Conservation (phyloP, 2,888 invertebrate genomes). For the Drosophila nigricruria region DNA sequence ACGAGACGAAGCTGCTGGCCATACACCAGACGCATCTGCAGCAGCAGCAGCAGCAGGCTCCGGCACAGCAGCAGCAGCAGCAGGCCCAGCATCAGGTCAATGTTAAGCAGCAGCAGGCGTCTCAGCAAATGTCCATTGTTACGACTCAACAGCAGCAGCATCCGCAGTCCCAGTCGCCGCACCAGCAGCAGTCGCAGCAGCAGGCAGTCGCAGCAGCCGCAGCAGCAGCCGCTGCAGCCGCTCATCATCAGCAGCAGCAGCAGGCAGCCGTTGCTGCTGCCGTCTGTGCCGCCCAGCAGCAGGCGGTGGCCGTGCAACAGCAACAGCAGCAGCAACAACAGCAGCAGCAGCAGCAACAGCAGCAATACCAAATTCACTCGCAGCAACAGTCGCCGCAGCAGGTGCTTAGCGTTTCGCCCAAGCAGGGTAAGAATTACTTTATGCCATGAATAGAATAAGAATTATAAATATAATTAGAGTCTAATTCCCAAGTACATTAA, state of each 20-base stretch:
- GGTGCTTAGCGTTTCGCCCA: slow-evolving; percentile 84
- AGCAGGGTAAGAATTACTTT: slow-evolving; percentile 82
- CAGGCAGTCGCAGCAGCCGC: slow-evolving; percentile 79
- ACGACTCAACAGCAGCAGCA: slow-evolving; percentile 80
- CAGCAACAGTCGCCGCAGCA: slow-evolving; percentile 85
- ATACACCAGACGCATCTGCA: slow-evolving; percentile 85
- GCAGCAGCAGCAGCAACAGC: slow-evolving; percentile 65
- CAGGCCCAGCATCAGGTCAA: slow-evolving; percentile 51
- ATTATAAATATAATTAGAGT: slow-evolving; percentile 5
- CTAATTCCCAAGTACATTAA: slow-evolving; percentile 11
- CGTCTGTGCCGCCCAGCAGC: slow-evolving; percentile 82
- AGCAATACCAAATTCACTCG: slow-evolving; percentile 85
- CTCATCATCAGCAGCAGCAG: slow-evolving; percentile 81
- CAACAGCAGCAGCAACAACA: slow-evolving; percentile 80
- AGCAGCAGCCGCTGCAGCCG: slow-evolving; percentile 78
- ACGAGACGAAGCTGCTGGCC: slow-evolving; percentile 85
- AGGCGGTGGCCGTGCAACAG: slow-evolving; percentile 83
- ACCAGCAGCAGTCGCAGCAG: slow-evolving; percentile 77
- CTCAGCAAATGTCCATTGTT: slow-evolving; percentile 79
- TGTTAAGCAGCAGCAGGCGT: slow-evolving; percentile 81
- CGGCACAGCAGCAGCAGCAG: slow-evolving; percentile 71
- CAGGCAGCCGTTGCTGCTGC: slow-evolving; percentile 80
- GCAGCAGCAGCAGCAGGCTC: slow-evolving; percentile 81
- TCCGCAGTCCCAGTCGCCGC: slow-evolving; percentile 81
- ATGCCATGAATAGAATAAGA: slow-evolving; percentile 4